These are phyloP conservation scores for Ryuthela nishihirai DNA, from an alignment of 2,888 invertebrate genomes.

Conservation along the genomic window DNA sequence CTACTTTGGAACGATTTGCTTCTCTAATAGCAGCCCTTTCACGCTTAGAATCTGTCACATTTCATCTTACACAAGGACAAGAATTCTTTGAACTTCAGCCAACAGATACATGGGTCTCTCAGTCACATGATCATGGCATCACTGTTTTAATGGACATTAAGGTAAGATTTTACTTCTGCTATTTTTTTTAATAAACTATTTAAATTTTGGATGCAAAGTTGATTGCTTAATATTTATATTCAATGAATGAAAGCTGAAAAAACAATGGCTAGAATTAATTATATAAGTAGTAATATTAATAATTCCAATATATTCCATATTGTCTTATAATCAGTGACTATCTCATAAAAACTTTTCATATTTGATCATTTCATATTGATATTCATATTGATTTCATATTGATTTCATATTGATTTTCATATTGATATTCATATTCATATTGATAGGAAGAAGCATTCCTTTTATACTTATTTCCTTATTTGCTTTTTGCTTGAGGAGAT, in stretches of 20 bases:
- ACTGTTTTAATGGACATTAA: constrained; percentile 26
- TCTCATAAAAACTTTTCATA: too few relatives aligned
- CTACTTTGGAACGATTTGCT: constrained; percentile 22
- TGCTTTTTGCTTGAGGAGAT: too few relatives aligned
- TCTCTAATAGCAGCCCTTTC: constrained; percentile 9
- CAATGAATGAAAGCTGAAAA: not conserved
- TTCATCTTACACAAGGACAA: constrained; percentile 23
- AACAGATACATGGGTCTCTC: constrained; percentile 27
- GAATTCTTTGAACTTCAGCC: constrained; percentile 25
- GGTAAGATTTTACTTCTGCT: constrained; percentile 6
- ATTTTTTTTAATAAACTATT: not conserved
- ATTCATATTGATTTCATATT: too few relatives aligned
- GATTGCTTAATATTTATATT: not conserved
- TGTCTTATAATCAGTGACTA: too few relatives aligned
- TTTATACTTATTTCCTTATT: too few relatives aligned
- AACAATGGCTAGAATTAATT: too few relatives aligned
- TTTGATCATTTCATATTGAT: too few relatives aligned
- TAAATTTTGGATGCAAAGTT: not conserved
- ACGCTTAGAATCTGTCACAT: constrained; percentile 24
- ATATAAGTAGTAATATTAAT: too few relatives aligned
- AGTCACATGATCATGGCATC: constrained; percentile 22
- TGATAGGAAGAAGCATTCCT: too few relatives aligned
- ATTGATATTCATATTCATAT: too few relatives aligned
- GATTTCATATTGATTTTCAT: too few relatives aligned
- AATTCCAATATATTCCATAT: too few relatives aligned